Conservation (phyloP, 1,140 invertebrate species). For the Polypedilum pembai region DNA sequence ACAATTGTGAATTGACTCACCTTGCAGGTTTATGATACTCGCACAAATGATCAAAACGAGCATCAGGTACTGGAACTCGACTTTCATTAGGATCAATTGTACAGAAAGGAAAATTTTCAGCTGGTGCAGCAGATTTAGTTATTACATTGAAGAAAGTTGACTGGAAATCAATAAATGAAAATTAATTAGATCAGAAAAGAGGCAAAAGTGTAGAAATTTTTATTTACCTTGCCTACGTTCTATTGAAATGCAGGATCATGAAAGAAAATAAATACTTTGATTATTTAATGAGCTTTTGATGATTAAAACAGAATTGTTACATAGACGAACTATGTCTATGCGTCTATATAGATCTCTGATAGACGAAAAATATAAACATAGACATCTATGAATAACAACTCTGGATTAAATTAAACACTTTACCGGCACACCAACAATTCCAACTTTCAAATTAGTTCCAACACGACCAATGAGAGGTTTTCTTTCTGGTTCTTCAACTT, state of each 20-base stretch:
- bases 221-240: neutral
- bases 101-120: slow-evolving; percentile 99
- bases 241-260: no score
- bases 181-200: neutral
- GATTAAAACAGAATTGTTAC: no score
- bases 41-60: slow-evolving; percentile 86
- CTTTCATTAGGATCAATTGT: slow-evolving; percentile 99
- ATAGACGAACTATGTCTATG: no score
- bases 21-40: slow-evolving; percentile 91
- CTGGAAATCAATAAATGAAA: slow-evolving; percentile 89
- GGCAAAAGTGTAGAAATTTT: neutral
- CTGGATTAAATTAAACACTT: no score
- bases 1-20: slow-evolving; percentile 49
- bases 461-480: slow-evolving; percentile 93
- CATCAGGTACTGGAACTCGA: slow-evolving; percentile 96
- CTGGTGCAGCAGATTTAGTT: slow-evolving; percentile 90
- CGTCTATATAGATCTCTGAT: no score
- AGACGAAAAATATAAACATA: no score
- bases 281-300: no score
- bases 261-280: no score
- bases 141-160: slow-evolving; percentile 99
- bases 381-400: no score
- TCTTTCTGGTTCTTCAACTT: slow-evolving; percentile 78
- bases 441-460: slow-evolving; percentile 94
- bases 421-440: slow-evolving; percentile 77